Evolutionary conservation across 2,797 vertebrate genomes (phyloP).

Genomic region (Meda fulgida): DNA sequence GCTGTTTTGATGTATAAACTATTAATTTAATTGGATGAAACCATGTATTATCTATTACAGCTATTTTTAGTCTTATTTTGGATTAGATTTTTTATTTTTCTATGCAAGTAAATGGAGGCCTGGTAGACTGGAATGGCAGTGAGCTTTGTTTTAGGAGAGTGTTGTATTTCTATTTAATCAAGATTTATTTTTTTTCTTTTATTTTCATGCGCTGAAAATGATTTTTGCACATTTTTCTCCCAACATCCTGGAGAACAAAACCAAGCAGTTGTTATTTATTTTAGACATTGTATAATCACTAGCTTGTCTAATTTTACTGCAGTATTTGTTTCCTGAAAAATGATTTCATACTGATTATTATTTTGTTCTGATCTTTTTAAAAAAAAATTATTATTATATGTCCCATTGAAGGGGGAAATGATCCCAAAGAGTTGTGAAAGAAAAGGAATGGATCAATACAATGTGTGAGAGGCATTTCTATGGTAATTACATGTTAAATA

Average conservation of each 20-base stretch:
- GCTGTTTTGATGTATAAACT: slow-evolving; percentile 79
- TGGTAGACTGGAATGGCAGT: slow-evolving; percentile 77
- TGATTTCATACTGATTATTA: slow-evolving; percentile 25
- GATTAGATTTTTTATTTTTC: slow-evolving; percentile 76
- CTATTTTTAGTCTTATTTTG: slow-evolving; percentile 65
- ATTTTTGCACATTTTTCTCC: slow-evolving; percentile 38
- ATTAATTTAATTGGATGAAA: slow-evolving; percentile 80
- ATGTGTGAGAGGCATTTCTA: background rate
- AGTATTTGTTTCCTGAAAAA: slow-evolving; percentile 40
- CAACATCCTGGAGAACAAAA: slow-evolving; percentile 35
- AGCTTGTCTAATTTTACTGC: slow-evolving; percentile 18
- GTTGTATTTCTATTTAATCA: slow-evolving; percentile 50
- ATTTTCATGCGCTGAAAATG: slow-evolving; percentile 50
- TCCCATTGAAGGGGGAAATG: background rate
- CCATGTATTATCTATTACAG: slow-evolving; percentile 75
- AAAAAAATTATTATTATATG: background rate
- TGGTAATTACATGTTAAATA: slow-evolving; percentile 1
- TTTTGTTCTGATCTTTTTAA: background rate
- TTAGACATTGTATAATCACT: slow-evolving; percentile 14
- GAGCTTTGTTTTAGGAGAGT: slow-evolving; percentile 57
- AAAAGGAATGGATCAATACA: background rate
- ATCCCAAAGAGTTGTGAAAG: slow-evolving; percentile 20
- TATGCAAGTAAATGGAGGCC: slow-evolving; percentile 71
- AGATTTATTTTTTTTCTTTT: slow-evolving; percentile 53
- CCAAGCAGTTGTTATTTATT: slow-evolving; percentile 55